phyloP scores from a whole-genome alignment of 1,140 invertebrate species.

The Heterodera schachtii region DNA sequence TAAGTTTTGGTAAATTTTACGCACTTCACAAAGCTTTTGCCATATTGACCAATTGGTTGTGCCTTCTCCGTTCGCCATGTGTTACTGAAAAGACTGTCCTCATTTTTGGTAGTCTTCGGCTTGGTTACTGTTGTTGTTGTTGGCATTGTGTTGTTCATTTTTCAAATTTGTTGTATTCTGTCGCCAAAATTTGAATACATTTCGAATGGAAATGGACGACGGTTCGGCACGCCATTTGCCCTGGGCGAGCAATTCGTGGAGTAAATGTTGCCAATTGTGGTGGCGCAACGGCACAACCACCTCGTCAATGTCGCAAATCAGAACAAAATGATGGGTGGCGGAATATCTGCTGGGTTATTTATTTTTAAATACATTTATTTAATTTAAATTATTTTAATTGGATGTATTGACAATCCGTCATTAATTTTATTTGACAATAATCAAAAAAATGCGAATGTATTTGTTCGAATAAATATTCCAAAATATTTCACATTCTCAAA shows the following conservation, averaged over 20 bases:
- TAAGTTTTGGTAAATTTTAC: constrained; percentile 8
- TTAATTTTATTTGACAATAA: no score
- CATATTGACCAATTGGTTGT: constrained; percentile 73
- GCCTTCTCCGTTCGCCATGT: constrained; percentile 65
- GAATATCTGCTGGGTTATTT: constrained; percentile 59
- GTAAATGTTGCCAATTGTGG: constrained; percentile 77
- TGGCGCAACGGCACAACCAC: constrained; percentile 86
- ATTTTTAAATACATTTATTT: no score
- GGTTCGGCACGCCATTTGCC: constrained; percentile 58
- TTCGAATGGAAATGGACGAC: constrained; percentile 46
- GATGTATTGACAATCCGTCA: no score
- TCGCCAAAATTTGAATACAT: constrained; percentile 50
- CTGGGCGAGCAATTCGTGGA: constrained; percentile 69
- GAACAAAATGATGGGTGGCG: constrained; percentile 80
- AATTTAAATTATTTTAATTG: no score
- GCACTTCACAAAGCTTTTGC: constrained; percentile 75
- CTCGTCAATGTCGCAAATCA: constrained; percentile 87
- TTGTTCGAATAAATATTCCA: not conserved
- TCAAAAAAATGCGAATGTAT: constrained; percentile 4
- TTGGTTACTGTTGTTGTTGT: not conserved
- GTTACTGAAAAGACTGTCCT: constrained; percentile 28
- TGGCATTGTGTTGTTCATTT: not conserved
- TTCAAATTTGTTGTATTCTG: not conserved
- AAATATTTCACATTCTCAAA: no score
- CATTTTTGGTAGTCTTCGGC: constrained; percentile 9